These are phyloP conservation scores for Dioctria linearis DNA, from an alignment of 2,888 invertebrate genomes.

Conservation along the genomic window DNA sequence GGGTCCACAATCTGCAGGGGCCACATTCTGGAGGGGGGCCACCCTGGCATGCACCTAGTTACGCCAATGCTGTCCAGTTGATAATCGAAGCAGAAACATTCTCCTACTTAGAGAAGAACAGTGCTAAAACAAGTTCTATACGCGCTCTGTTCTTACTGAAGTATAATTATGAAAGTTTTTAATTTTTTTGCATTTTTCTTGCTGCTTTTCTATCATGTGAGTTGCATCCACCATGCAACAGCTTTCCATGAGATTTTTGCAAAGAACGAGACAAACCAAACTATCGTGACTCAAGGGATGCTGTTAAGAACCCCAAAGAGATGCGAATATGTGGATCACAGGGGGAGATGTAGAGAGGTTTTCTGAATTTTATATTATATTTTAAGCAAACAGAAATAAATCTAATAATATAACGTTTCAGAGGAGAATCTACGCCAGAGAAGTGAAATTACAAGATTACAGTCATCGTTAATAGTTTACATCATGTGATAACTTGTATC, in stretches of 20 bases:
- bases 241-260: background rate
- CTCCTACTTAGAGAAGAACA: background rate
- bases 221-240: background rate
- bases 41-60: too few species aligned
- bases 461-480: too few species aligned
- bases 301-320: constrained; percentile 5
- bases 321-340: constrained; percentile 12
- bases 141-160: background rate
- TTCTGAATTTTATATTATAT: background rate
- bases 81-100: background rate
- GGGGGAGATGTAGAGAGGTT: constrained; percentile 37
- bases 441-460: background rate
- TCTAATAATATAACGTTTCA: background rate
- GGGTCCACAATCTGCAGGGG: too few species aligned
- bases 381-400: background rate
- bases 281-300: background rate
- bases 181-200: background rate
- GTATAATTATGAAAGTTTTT: background rate
- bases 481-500: too few species aligned
- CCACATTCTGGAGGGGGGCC: too few species aligned
- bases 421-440: background rate
- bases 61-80: background rate
- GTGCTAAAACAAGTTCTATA: background rate
- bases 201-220: background rate
- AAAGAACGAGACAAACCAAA: background rate